phyloP scores from a whole-genome alignment of 1,140 invertebrate genomes.

The Heliothis virescens region DNA sequence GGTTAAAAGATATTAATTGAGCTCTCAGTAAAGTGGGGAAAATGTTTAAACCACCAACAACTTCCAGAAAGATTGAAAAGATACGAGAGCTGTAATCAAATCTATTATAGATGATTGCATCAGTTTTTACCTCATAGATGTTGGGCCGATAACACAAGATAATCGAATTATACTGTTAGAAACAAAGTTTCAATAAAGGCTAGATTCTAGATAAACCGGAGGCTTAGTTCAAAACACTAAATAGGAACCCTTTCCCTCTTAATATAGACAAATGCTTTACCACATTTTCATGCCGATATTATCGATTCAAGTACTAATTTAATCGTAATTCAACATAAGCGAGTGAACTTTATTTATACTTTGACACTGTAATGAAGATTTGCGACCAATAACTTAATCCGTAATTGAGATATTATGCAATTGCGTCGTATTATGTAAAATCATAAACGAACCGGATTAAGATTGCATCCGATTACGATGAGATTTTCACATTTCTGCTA shows the following conservation, averaged over 20 bases:
- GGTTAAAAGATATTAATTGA: neutral
- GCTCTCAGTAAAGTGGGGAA: too few species aligned
- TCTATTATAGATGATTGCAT: slow-evolving; percentile 17
- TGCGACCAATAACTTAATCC: neutral
- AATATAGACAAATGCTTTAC: slow-evolving; percentile 23
- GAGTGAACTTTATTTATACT: slow-evolving; percentile 6
- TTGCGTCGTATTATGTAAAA: slow-evolving; percentile 17
- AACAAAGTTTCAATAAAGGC: slow-evolving; percentile 22
- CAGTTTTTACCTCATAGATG: slow-evolving; percentile 15
- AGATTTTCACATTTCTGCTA: slow-evolving; percentile 27
- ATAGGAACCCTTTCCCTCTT: slow-evolving; percentile 29
- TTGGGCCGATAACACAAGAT: slow-evolving; percentile 1
- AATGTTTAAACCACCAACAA: neutral
- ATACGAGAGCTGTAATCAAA: neutral
- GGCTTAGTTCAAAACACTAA: slow-evolving; percentile 5
- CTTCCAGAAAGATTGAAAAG: slow-evolving; percentile 3
- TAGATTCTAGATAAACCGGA: slow-evolving; percentile 22
- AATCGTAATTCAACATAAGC: slow-evolving; percentile 5
- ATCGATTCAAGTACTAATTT: neutral
- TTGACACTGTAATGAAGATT: slow-evolving; percentile 7
- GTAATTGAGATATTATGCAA: slow-evolving; percentile 30
- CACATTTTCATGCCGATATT: slow-evolving; percentile 10
- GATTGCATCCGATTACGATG: slow-evolving; percentile 12
- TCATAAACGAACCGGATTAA: slow-evolving; percentile 15
- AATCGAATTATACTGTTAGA: slow-evolving; percentile 18